phyloP scores from a whole-genome alignment of 2,888 invertebrate genomes.

The Copidosoma aretas region DNA sequence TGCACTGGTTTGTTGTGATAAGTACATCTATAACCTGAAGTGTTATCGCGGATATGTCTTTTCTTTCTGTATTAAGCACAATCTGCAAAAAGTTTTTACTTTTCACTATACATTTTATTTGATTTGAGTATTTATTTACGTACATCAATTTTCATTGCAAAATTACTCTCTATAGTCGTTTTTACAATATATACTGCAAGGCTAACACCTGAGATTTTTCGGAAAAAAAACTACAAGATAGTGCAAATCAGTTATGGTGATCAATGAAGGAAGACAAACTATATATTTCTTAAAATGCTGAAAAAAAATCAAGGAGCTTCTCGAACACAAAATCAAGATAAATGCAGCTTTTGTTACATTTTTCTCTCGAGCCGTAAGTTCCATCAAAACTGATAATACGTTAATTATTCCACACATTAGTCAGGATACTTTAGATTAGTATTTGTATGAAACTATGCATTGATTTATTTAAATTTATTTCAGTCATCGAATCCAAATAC shows the following conservation, averaged over 20 bases:
- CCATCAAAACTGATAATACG: background rate
- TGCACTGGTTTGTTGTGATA: background rate
- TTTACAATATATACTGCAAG: background rate
- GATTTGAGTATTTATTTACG: too few relatives aligned
- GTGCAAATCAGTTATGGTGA: background rate
- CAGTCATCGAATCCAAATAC: background rate
- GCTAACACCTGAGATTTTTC: background rate
- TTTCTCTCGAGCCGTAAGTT: background rate
- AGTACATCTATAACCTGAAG: too few relatives aligned
- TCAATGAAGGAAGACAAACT: background rate
- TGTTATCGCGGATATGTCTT: too few relatives aligned
- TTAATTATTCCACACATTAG: background rate
- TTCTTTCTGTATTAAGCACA: too few relatives aligned
- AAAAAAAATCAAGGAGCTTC: background rate
- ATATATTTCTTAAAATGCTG: background rate
- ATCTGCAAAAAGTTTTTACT: too few relatives aligned
- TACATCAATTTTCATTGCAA: too few relatives aligned
- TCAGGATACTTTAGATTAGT: background rate
- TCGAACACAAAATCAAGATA: background rate
- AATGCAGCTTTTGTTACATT: background rate
- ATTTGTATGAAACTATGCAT: background rate
- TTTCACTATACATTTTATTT: too few relatives aligned
- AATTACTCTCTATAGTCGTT: background rate
- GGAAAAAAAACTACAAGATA: background rate
- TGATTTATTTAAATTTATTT: background rate